Base-by-base conservation (phyloP, 2,113 vertebrate genomes). In the Buteo buteo region DNA sequence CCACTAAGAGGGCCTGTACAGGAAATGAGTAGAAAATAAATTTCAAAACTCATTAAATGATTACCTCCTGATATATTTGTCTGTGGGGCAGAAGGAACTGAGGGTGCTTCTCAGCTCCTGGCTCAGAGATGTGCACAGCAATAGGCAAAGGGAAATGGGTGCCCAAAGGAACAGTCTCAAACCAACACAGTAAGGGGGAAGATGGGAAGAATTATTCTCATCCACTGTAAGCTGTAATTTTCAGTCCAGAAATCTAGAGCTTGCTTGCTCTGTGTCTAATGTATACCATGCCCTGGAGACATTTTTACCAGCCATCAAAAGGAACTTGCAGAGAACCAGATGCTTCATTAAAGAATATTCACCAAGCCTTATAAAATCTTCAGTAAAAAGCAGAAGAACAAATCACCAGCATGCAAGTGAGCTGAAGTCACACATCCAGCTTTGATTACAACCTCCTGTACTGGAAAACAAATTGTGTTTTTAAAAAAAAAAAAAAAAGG, bases 321-420 rank as follows among this genome's bases (percentile, higher is more conserved):
- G n/a, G 34, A 90, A 92, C 88, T 96, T 72, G 91, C 73, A 94
- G 89, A 95, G 91, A 94, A 96, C 93, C 96, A 97, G 92, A 97
- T 95, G 96, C 94, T 96, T 92, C 94, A 93, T 97, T 96, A 97
- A 96, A 95, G 91, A 96, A 95, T 96, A 97, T 88, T 93, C 93
- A 96, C 84, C 71, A 91, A 95, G 94, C 42, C 83, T 93, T 95
- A 95, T 70, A 95, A 97, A 95, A 96, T 61, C 87, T 88, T 91
- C 16, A 82, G 91, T 77, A 89, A 92, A 94, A 95, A 77, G 91
- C 66, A 90, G 82, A 88, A 85, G 40, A 93, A 91, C 82, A 96
- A 91, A 96, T 90, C 89, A 93, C 67, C 74, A 70, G 59, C 11
- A 4, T 59, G 74, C 82, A 83, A 95, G 89, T 7, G 42, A 96